Conservation (phyloP, 2,113 vertebrate species). For the Rhineura floridana region DNA sequence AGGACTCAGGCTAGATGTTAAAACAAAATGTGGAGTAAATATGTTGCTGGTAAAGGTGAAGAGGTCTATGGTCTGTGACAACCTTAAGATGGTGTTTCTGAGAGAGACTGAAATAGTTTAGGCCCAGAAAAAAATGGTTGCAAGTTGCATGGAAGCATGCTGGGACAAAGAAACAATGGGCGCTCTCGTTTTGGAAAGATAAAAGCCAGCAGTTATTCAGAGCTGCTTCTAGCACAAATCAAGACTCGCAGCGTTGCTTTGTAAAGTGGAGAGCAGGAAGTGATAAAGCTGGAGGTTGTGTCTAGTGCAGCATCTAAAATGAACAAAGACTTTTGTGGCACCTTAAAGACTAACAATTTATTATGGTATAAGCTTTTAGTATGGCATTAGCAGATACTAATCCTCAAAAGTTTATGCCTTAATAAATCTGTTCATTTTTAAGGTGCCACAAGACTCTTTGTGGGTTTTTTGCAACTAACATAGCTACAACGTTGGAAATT, state of each 20-base stretch:
- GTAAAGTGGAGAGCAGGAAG: not conserved
- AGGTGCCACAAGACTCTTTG: no score
- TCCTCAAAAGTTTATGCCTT: no score
- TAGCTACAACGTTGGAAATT: no score
- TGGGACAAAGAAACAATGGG: not conserved
- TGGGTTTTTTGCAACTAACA: no score
- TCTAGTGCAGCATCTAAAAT: not conserved
- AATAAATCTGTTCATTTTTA: no score
- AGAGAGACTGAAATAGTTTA: not conserved
- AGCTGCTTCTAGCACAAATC: not conserved
- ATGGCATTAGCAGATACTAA: no score
- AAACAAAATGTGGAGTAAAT: not conserved
- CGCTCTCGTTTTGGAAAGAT: no score
- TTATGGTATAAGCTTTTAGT: no score
- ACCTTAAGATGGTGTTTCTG: not conserved
- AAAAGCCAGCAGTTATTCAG: not conserved
- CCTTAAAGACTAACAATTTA: no score
- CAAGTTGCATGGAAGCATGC: not conserved
- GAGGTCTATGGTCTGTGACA: not conserved
- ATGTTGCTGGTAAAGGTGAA: not conserved
- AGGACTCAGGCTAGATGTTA: not conserved
- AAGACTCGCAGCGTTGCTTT: no score
- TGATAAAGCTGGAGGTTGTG: not conserved
- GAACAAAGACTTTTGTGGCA: no score
- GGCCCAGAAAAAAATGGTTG: not conserved